Conservation (phyloP, 1,140 invertebrate genomes). For the Listronotus bonariensis region DNA sequence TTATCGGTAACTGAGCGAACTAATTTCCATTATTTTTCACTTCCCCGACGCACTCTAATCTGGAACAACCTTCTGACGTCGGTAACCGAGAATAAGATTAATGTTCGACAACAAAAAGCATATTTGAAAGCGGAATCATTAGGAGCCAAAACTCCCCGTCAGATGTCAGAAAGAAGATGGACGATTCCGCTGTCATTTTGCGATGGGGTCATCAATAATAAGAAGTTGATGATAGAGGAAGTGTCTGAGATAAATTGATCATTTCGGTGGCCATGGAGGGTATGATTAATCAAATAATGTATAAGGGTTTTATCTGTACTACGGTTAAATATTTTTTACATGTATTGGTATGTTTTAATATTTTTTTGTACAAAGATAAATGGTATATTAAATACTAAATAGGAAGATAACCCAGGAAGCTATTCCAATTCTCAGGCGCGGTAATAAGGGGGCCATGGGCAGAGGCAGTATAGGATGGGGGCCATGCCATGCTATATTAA, state of each 20-base stretch:
- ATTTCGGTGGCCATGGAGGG: conserved; percentile 15
- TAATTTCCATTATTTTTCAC: conserved; percentile 23
- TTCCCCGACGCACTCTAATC: not conserved
- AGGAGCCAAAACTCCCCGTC: conserved; percentile 15
- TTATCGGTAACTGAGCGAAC: not conserved
- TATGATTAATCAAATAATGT: too few relatives aligned
- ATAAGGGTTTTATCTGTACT: too few relatives aligned
- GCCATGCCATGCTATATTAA: too few relatives aligned
- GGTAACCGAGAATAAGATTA: conserved; percentile 23
- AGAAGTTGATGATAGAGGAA: conserved; percentile 26
- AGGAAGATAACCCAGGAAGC: too few relatives aligned
- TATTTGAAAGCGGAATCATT: conserved; percentile 30
- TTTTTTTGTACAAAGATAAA: too few relatives aligned
- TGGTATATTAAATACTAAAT: too few relatives aligned
- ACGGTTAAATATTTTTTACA: too few relatives aligned
- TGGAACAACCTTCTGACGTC: conserved; percentile 19
- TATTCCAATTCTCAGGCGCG: too few relatives aligned
- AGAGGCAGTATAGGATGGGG: too few relatives aligned
- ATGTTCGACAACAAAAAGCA: conserved; percentile 32
- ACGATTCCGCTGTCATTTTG: conserved; percentile 17
- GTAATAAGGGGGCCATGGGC: too few relatives aligned
- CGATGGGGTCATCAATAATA: conserved; percentile 31
- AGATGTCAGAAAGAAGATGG: conserved; percentile 21
- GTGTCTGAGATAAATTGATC: conserved; percentile 28
- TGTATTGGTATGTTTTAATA: too few relatives aligned